Base-by-base conservation (phyloP, 2,888 invertebrate genomes). In the Polia nebulosa region DNA sequence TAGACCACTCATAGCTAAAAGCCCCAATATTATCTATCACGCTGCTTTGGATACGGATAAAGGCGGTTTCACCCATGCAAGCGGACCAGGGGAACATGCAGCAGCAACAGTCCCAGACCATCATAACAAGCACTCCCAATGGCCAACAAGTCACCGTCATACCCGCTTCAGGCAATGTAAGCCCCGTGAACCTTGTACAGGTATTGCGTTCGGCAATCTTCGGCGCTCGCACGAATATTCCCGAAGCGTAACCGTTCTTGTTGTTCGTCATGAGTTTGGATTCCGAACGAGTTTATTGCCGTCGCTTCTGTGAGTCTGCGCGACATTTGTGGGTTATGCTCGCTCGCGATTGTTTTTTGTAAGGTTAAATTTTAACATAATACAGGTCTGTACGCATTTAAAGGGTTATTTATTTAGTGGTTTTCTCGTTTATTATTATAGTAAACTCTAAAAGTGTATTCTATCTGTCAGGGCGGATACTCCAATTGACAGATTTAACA, bases 91-190 rank as follows among this genome's bases (percentile, higher is more conserved):
- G 82, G 49, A 89, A 85, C 39, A 87, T 91, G n/a, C 92, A 92
- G 63, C 92, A 92, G 72, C 92, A 91, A 63, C 89, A 88, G 78
- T 79, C 90, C 15, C 97, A 97, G 87, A 97, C 97, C 2, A 97
- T 97, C 65, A 97, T 97, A 15, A 97, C 97, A 66, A 97, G 97
- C 78, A 97, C 97, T 71, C 97, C 97, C 2, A 97, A 97, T 85
- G 98, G 97, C 0, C 98, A 98, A 88, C 98, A 98, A 88, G 96
- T 98, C 81, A 98, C 98, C 7, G 97, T 98, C 61, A 98, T 98
- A 88, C 98, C 98, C 96, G 88, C 88, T 60, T 83, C 76, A 65
- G 96, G 61, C 81, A 96, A 96, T 90, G 93, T 95, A 85, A 89
- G 94, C 75, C 81, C 88, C 63, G 86, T 89, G 64, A 93, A 93